Conservation (phyloP, 1,140 invertebrate genomes). For the Bombus superbus region DNA sequence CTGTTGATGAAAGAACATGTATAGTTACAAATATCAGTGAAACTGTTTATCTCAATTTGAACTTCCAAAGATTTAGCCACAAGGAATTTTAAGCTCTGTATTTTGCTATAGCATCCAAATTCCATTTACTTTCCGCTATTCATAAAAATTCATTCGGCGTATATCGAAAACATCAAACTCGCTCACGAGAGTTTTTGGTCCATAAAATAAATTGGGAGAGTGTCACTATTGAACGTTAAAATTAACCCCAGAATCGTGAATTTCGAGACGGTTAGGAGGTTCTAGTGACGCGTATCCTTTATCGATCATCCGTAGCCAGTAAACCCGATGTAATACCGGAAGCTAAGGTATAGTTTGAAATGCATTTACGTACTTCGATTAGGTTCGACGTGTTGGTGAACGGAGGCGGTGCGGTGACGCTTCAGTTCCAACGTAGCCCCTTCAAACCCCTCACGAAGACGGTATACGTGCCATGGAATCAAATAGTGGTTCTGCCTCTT, state of each 20-base stretch:
- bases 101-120: too few relatives aligned
- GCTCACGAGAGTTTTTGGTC: too few relatives aligned
- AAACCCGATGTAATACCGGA: slow-evolving; percentile 38
- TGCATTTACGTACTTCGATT: slow-evolving; percentile 68
- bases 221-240: too few relatives aligned
- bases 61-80: too few relatives aligned
- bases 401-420: slow-evolving; percentile 98
- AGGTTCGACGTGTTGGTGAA: slow-evolving; percentile 99
- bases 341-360: slow-evolving; percentile 56
- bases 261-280: not conserved
- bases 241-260: not conserved
- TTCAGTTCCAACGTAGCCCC: slow-evolving; percentile 97
- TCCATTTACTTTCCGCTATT: too few relatives aligned
- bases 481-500: slow-evolving; percentile 94
- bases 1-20: too few relatives aligned
- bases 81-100: too few relatives aligned
- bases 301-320: slow-evolving; percentile 26
- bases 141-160: too few relatives aligned
- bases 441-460: slow-evolving; percentile 93
- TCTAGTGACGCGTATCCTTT: slow-evolving; percentile 11
- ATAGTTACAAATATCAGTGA: too few relatives aligned
- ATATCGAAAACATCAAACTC: too few relatives aligned
- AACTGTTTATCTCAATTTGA: too few relatives aligned
- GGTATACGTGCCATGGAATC: slow-evolving; percentile 97
- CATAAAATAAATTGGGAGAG: too few relatives aligned